phyloP scores from a whole-genome alignment of 2,888 invertebrate genomes.

The Abscondita cerata region DNA sequence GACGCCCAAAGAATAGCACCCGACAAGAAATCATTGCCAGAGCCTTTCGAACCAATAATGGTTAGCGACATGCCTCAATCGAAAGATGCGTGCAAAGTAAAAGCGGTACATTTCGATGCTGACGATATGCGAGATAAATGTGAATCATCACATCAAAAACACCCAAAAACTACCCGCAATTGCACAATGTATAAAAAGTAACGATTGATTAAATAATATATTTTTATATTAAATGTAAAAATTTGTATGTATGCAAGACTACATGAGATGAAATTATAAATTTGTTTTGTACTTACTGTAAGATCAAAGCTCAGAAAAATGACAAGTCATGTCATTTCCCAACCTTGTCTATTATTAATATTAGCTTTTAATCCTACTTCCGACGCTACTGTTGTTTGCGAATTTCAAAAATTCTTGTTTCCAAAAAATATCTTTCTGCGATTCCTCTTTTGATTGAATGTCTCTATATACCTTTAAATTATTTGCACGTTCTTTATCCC shows the following conservation, averaged over 20 bases:
- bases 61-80: constrained; percentile 49
- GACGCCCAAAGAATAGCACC: constrained; percentile 22
- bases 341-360: constrained; percentile 89
- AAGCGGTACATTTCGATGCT: constrained; percentile 51
- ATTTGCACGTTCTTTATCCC: constrained; percentile 70
- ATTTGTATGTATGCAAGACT: too few relatives aligned
- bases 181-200: constrained; percentile 43
- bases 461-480: constrained; percentile 70
- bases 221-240: too few relatives aligned
- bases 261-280: too few relatives aligned
- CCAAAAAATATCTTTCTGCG: constrained; percentile 61
- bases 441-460: constrained; percentile 60
- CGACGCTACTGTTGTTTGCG: constrained; percentile 75
- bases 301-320: constrained; percentile 68
- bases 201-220: too few relatives aligned
- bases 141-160: constrained; percentile 52
- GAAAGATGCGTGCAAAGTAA: constrained; percentile 49
- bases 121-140: constrained; percentile 44
- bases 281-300: too few relatives aligned
- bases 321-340: constrained; percentile 78
- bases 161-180: constrained; percentile 49
- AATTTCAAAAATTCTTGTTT: constrained; percentile 70
- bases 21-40: constrained; percentile 18
- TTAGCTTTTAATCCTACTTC: constrained; percentile 86
- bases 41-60: constrained; percentile 47